Percentiles rank a stretch among this genome's conserved stretches.
Conservation (phyloP, 2,113 vertebrate genomes). For the Rhabdomys dilectus region DNA sequence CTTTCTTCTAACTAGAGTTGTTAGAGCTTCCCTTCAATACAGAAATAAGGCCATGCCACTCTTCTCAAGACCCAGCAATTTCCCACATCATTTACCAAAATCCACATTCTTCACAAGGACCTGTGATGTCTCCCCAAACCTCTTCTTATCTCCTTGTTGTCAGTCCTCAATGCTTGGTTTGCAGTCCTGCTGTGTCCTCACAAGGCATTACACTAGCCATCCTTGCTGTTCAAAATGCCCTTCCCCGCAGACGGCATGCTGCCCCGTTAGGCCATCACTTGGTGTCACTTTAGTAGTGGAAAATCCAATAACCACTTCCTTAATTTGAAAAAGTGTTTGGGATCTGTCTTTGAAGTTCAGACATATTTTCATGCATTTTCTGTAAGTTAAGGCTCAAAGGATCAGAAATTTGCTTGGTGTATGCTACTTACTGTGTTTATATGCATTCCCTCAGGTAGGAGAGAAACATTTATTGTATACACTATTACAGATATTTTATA, state of each 20-base stretch:
- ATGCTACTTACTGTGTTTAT: background rate
- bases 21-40: background rate
- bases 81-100: background rate
- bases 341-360: background rate
- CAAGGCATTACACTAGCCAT: background rate
- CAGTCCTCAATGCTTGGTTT: background rate
- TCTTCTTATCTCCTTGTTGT: background rate
- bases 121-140: background rate
- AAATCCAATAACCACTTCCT: background rate
- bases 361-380: slow-evolving; percentile 11
- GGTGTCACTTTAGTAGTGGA: background rate
- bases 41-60: background rate
- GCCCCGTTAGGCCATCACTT: background rate
- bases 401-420: background rate
- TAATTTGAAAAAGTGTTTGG: background rate
- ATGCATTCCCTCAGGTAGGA: background rate
- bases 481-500: background rate
- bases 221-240: background rate
- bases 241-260: background rate
- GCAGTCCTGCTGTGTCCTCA: background rate
- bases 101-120: background rate
- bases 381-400: slow-evolving; percentile 5
- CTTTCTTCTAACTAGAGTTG: background rate
- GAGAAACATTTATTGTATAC: background rate
- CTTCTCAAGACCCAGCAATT: background rate